phyloP scores from a whole-genome alignment of 2,113 vertebrate species.

The Apteryx owenii region DNA sequence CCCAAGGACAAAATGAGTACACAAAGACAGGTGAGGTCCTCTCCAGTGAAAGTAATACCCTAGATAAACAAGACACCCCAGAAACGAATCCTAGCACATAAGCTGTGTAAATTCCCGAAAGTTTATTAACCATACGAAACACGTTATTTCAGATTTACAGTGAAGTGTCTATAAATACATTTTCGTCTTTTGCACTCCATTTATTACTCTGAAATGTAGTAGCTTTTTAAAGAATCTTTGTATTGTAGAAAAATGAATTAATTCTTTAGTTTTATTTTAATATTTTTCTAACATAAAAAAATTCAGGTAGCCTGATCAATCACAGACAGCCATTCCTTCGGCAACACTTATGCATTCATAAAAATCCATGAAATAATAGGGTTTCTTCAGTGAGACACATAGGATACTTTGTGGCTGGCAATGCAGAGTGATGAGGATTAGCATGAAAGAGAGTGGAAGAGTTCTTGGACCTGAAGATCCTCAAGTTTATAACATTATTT shows the following conservation, averaged over 20 bases:
- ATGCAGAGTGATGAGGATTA: too few species aligned
- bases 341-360: neutral
- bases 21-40: neutral
- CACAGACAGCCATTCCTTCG: neutral
- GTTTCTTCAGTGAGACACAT: neutral
- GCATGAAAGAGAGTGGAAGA: neutral
- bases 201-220: neutral
- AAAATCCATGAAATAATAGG: neutral
- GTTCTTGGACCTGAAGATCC: neutral
- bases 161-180: neutral
- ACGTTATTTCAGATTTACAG: neutral
- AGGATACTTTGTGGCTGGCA: too few species aligned
- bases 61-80: accelerated
- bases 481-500: neutral
- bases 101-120: neutral
- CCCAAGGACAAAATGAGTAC: neutral
- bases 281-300: neutral
- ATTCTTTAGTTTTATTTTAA: neutral
- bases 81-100: neutral
- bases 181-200: neutral
- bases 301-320: neutral
- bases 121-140: neutral
- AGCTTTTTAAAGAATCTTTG: neutral
- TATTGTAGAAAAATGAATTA: neutral
- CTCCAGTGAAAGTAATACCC: neutral